Conservation (phyloP, 2,888 invertebrate species). For the Pyrrhia umbra region DNA sequence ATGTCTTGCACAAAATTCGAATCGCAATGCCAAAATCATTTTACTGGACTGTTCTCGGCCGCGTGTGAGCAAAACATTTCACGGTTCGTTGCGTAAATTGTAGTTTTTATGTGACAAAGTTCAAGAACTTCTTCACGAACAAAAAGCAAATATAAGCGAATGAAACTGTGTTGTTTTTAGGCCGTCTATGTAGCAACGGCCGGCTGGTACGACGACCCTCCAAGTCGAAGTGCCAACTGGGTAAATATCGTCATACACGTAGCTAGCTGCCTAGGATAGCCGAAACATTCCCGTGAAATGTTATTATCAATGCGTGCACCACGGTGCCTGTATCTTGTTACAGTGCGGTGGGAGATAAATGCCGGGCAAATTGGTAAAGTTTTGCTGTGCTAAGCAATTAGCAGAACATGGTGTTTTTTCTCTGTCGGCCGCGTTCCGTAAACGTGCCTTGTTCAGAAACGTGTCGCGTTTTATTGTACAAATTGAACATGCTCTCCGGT, state of each 20-base stretch:
- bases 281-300: conserved; percentile 45
- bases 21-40: conserved; percentile 44
- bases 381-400: conserved; percentile 72
- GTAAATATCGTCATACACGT: conserved; percentile 58
- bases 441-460: conserved; percentile 50
- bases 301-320: conserved; percentile 62
- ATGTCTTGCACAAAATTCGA: conserved; percentile 53
- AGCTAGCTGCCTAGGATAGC: conserved; percentile 35
- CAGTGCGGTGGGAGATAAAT: conserved; percentile 56
- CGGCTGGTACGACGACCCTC: conserved; percentile 53
- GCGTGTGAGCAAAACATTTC: conserved; percentile 41
- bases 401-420: conserved; percentile 61
- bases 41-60: conserved; percentile 33
- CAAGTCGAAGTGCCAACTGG: conserved; percentile 63
- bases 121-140: conserved; percentile 54
- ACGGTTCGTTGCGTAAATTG: conserved; percentile 42
- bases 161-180: conserved; percentile 60
- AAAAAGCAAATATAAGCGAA: conserved; percentile 58
- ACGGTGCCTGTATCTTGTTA: conserved; percentile 56
- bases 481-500: conserved; percentile 42
- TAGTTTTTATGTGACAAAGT: conserved; percentile 48
- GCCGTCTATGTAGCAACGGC: conserved; percentile 54
- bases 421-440: conserved; percentile 31
- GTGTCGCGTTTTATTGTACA: conserved; percentile 49
- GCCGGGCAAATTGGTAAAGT: conserved; percentile 68